Evolutionary conservation across 2,888 invertebrate species (phyloP).

Genomic region (Deladenus siricidicola): DNA sequence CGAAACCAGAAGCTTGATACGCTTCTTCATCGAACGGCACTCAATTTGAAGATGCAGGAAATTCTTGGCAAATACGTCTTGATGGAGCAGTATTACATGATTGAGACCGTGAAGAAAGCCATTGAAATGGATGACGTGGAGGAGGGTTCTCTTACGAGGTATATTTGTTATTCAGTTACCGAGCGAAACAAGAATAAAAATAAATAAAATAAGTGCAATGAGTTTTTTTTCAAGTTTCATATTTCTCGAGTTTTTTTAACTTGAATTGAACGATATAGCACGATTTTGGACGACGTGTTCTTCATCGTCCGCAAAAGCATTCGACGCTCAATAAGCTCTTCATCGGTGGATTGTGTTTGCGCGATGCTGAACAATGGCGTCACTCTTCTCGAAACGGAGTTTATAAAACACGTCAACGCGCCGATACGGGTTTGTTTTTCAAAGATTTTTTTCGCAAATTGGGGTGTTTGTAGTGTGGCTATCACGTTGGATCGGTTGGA

Average conservation of each 20-base stretch:
- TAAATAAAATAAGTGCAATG: background rate
- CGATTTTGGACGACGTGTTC: conserved; percentile 93
- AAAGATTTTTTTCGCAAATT: no score
- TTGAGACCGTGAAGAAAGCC: conserved; percentile 86
- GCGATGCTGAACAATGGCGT: conserved; percentile 85
- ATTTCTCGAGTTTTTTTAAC: background rate
- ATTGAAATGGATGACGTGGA: conserved; percentile 71
- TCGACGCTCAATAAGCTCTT: conserved; percentile 79
- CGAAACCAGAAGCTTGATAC: conserved; percentile 43
- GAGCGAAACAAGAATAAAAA: conserved; percentile 4
- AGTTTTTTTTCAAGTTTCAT: background rate
- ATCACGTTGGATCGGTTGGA: no score
- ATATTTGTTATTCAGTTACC: conserved; percentile 55
- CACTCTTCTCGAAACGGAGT: conserved; percentile 75
- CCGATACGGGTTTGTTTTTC: conserved; percentile 68
- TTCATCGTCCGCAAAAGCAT: conserved; percentile 92
- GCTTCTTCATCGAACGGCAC: conserved; percentile 42
- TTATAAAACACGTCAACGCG: conserved; percentile 66
- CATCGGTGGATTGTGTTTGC: conserved; percentile 88
- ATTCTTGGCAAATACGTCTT: conserved; percentile 75
- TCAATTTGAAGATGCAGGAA: conserved; percentile 54
- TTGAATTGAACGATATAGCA: conserved; percentile 54
- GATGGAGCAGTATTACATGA: conserved; percentile 87
- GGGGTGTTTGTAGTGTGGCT: no score
- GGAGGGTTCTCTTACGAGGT: conserved; percentile 60